Base-by-base conservation (phyloP, 2,797 vertebrate species). In the Acanthiza pusilla region DNA sequence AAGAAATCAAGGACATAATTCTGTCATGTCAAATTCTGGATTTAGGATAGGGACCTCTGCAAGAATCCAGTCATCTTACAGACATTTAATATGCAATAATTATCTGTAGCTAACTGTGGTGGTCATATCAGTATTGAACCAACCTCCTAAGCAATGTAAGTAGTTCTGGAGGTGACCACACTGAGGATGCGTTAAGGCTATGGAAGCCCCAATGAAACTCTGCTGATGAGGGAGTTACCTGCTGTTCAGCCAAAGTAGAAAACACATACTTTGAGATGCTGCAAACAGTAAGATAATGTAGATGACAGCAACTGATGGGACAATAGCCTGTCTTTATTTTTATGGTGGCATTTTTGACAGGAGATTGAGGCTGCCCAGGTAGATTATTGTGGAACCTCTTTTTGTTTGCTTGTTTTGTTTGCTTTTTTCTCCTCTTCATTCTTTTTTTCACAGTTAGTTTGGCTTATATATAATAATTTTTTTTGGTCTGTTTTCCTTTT, bases 11-110 rank as follows among this genome's bases (percentile, higher is more conserved):
- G 18, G 26, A 20, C 26, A 12, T 57, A 71, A 30, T 17, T 80
- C 38, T 36, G 15, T 42, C 18, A 55, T 16, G 13, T 11, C 10
- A 58, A 17, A n/a, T 34, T 27, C 20, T 1, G 2, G 22, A 16
- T 79, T 80, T 62, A 72, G 48, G 8, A 15, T 19, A 22, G 32
- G 30, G 30, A n/a, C 2, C 10, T 86, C 40, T 62, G 48, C 2
- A 13, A 70, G 61, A 21, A 61, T 47, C 32, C 29, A 51, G 2
- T 88, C 3, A 0, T 60, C 32, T 60, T 74, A 38, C 0, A 0
- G 38, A 8, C 13, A 6, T 66, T 20, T 57, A 38, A 10, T 48
- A 91, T 72, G n/a, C 0, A 1, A 12, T 15, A 42, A 2, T 50
- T 88, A 17, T n/a, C 17, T 54, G 20, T 68, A 40, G 15, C 11